phyloP scores from a whole-genome alignment of 2,113 vertebrate genomes.

The Pygoscelis adeliae region DNA sequence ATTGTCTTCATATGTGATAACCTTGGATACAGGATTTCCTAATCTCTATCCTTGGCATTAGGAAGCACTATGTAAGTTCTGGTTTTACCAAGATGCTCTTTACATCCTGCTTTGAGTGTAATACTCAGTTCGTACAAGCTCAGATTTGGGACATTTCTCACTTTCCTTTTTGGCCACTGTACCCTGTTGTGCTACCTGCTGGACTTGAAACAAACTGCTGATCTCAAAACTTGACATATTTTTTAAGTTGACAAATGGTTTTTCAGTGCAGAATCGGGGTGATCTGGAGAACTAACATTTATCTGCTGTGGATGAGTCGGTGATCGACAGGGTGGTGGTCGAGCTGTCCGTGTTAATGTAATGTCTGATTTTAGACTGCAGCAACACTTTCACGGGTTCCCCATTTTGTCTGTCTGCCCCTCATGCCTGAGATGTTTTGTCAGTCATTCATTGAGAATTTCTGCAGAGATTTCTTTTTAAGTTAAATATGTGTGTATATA shows the following conservation, averaged over 20 bases:
- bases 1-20: conserved; percentile 32
- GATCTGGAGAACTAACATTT: not conserved
- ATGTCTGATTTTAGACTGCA: not conserved
- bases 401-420: not conserved
- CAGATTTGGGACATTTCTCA: not conserved
- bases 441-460: not conserved
- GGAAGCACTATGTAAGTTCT: not conserved
- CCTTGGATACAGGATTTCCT: conserved; percentile 39
- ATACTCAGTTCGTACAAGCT: not conserved
- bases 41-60: not conserved
- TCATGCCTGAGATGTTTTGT: not conserved
- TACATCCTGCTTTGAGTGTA: not conserved
- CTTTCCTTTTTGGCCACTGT: not conserved
- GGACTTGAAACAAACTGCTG: not conserved
- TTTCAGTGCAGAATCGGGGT: not conserved
- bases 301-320: not conserved
- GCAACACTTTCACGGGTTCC: not conserved
- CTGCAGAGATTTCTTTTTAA: not conserved
- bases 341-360: not conserved
- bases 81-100: not conserved
- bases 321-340: not conserved
- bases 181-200: not conserved
- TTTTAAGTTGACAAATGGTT: not conserved
- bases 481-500: not conserved
- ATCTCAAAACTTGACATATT: not conserved